Evolutionary conservation across 64 coral and sea anemone species (phyloP).

Genomic region (Catalaphyllia jardinei): DNA sequence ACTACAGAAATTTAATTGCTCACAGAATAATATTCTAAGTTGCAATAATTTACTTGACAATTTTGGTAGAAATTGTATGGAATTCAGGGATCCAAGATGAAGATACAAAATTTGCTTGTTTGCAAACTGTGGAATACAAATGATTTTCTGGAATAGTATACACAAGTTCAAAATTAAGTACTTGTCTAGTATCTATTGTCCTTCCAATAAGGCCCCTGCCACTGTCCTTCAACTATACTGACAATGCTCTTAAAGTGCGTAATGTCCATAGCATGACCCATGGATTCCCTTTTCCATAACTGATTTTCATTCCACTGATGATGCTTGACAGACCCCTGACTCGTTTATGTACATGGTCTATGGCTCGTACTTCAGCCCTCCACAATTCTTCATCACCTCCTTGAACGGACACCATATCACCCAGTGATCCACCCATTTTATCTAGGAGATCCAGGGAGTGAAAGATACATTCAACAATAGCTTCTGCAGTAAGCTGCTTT

Average conservation of each 20-base stretch:
- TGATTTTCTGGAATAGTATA: not conserved
- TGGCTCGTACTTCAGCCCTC: not conserved
- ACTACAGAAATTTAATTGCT: no score
- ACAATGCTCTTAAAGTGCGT: constrained; percentile 13
- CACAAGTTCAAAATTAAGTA: not conserved
- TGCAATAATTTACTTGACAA: no score
- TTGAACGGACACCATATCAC: not conserved
- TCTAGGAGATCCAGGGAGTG: no score
- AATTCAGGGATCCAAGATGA: no score
- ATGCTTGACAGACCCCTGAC: not conserved
- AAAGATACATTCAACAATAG: no score
- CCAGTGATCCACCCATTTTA: no score
- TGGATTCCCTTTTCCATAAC: constrained; percentile 16
- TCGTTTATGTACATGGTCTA: not conserved
- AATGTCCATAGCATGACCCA: not conserved
- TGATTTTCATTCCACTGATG: constrained; percentile 13
- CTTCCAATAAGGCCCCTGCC: constrained; percentile 7
- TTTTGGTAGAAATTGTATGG: no score
- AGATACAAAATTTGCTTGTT: no score
- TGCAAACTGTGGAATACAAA: no score
- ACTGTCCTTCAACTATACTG: not conserved
- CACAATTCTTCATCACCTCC: not conserved
- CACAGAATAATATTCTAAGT: no score
- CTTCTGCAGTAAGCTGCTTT: no score
- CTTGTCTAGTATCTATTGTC: constrained; percentile 4